These are phyloP conservation scores for Kudoa iwatai DNA, from an alignment of 30 jellyfish, hydroid and myxozoan species.

Conservation along the genomic window DNA sequence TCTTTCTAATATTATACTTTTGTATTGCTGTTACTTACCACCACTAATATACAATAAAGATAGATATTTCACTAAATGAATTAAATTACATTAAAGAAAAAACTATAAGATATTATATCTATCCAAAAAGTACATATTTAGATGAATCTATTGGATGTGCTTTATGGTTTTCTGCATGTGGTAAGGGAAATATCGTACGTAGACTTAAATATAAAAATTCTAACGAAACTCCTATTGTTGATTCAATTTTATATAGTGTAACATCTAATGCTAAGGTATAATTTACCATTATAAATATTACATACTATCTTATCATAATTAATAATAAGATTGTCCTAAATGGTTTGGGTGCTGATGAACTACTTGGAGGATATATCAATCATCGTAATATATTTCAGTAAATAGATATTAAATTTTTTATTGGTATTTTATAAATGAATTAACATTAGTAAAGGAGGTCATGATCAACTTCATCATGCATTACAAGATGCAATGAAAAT, in stretches of 20 bases:
- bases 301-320: neutral
- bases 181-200: constrained; percentile 31
- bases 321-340: constrained; percentile 16
- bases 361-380: constrained; percentile 68
- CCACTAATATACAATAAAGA: too few relatives aligned
- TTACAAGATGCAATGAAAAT: too few relatives aligned
- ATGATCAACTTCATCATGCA: too few relatives aligned
- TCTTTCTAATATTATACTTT: too few relatives aligned
- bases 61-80: too few relatives aligned
- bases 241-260: too few relatives aligned
- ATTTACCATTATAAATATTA: too few relatives aligned
- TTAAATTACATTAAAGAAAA: constrained; percentile 12
- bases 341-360: constrained; percentile 97
- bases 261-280: neutral
- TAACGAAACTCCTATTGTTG: too few relatives aligned
- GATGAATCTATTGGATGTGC: constrained; percentile 90
- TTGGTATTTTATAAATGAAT: too few relatives aligned
- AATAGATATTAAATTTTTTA: neutral
- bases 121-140: constrained; percentile 24
- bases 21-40: too few relatives aligned
- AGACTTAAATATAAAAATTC: too few relatives aligned
- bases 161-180: constrained; percentile 73
- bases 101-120: constrained; percentile 10
- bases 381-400: constrained; percentile 54
- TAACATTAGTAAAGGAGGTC: too few relatives aligned